Percentiles rank a stretch among this genome's conserved stretches.
Evolutionary conservation across 2,797 vertebrate species (phyloP).

Genomic region (Dallia pectoralis): DNA sequence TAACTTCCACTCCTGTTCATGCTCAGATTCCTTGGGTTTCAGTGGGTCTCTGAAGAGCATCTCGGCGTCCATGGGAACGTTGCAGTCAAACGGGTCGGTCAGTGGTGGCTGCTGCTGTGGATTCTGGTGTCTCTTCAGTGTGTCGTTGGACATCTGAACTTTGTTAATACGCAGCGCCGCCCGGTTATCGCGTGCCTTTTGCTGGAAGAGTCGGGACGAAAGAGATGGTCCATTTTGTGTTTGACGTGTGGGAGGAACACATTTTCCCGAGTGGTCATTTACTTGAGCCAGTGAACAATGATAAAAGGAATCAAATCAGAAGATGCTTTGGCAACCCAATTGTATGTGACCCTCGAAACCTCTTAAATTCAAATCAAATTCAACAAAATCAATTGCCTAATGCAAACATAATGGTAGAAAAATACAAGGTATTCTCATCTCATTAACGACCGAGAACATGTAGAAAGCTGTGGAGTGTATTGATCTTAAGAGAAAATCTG

Average conservation of each 20-base stretch:
- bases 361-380: too few relatives aligned
- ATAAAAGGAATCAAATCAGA: too few relatives aligned
- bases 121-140: constrained; percentile 81
- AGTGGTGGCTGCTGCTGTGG: constrained; percentile 13
- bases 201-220: constrained; percentile 67
- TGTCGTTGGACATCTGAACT: constrained; percentile 90
- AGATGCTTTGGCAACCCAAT: too few relatives aligned
- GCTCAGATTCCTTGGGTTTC: constrained; percentile 91
- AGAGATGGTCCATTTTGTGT: neutral
- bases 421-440: neutral
- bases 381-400: too few relatives aligned
- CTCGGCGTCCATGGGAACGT: constrained; percentile 79
- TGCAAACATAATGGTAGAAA: neutral
- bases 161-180: constrained; percentile 95
- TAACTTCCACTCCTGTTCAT: constrained; percentile 97
- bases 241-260: neutral
- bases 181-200: constrained; percentile 97
- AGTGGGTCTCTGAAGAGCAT: constrained; percentile 86
- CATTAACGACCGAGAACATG: neutral
- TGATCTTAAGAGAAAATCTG: neutral
- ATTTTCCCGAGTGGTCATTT: neutral
- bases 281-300: neutral
- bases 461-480: neutral
- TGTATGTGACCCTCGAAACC: too few relatives aligned
- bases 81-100: constrained; percentile 76